These are phyloP conservation scores for Rugalucina vietnamica DNA, from an alignment of 2,888 invertebrate genomes.

Conservation along the genomic window DNA sequence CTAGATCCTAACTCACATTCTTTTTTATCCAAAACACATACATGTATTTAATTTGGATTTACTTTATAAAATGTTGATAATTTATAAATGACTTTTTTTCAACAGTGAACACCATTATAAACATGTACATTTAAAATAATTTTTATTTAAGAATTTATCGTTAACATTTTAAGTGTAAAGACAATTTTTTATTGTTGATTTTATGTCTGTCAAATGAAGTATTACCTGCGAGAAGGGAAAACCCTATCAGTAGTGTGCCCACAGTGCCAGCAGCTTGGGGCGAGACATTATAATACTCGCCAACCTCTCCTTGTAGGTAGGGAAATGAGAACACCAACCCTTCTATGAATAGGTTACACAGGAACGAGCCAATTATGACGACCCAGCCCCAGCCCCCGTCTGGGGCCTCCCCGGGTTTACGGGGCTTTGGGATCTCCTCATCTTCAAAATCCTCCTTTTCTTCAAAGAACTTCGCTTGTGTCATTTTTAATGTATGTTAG, in stretches of 20 bases:
- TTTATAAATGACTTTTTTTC: too few species aligned
- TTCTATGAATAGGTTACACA: slow-evolving; percentile 62
- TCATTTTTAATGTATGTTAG: slow-evolving; percentile 35
- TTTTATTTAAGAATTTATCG: too few species aligned
- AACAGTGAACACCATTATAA: too few species aligned
- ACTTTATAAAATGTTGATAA: too few species aligned
- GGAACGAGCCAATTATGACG: slow-evolving; percentile 78
- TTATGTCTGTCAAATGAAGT: too few species aligned
- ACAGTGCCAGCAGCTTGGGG: slow-evolving; percentile 53
- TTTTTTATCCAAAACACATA: too few species aligned
- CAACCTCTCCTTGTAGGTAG: slow-evolving; percentile 18
- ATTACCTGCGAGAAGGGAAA: slow-evolving; percentile 86
- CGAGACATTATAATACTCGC: slow-evolving; percentile 26
- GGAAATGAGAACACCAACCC: slow-evolving; percentile 41
- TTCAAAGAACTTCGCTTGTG: slow-evolving; percentile 53
- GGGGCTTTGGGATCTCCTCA: slow-evolving; percentile 51
- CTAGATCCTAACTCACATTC: too few species aligned
- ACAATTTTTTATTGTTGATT: too few species aligned
- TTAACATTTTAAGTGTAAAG: too few species aligned
- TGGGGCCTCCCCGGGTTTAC: slow-evolving; percentile 69
- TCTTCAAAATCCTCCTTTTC: slow-evolving; percentile 65
- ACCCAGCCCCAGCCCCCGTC: slow-evolving; percentile 83
- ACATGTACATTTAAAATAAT: too few species aligned
- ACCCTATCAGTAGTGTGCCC: slow-evolving; percentile 89
- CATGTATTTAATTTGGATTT: too few species aligned